Base-by-base conservation (phyloP, 2,113 vertebrate genomes). In the Beaufortia kweichowensis region DNA sequence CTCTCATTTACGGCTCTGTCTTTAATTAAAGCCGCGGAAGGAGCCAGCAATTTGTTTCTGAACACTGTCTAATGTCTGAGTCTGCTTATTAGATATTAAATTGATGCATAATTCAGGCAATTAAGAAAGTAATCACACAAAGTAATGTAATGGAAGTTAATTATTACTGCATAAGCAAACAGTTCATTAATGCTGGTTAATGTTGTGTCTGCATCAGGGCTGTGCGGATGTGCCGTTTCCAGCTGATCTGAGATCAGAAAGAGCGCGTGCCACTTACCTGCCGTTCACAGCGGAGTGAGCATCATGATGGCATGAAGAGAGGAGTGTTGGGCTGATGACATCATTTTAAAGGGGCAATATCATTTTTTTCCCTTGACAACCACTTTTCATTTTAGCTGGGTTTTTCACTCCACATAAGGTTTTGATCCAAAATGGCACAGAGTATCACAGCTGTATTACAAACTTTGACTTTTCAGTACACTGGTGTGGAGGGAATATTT, bases 81-180 rank as follows among this genome's bases (percentile, higher is more conserved):
- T 95, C 96, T 98, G 95, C 94, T 98, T 98, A 98, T 99, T 99
- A 99, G 96, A 99, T 99, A 98, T 99, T 98, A 98, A 99, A 99
- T 98, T 97, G 96, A 98, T 99, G 97, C 96, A 98, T 99, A 99
- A 99, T 99, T 98, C 96, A 99, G 96, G 95, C 97, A 99, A 99
- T 99, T 99, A 99, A 99, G 97, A 99, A 98, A 98, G 97, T 99
- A 99, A 99, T 99, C 97, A 99, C 96, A 99, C 97, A 98, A 99
- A 98, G 96, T 98, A 98, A 99, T 98, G 97, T 99, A 99, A 99
- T 99, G 96, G 95, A 98, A 99, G 97, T 98, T 99, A 98, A 99
- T 99, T 99, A 98, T 98, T 98, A 98, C 96, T 96, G 95, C 96
- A 98, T 98, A 98, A 98, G 96, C 96, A 99, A 99, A 99, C 96